A percentile compares a stretch with the other conserved stretches of the same genome.
phyloP scores from a whole-genome alignment of 2,888 invertebrate genomes.

The Tolmerus cingulatus region DNA sequence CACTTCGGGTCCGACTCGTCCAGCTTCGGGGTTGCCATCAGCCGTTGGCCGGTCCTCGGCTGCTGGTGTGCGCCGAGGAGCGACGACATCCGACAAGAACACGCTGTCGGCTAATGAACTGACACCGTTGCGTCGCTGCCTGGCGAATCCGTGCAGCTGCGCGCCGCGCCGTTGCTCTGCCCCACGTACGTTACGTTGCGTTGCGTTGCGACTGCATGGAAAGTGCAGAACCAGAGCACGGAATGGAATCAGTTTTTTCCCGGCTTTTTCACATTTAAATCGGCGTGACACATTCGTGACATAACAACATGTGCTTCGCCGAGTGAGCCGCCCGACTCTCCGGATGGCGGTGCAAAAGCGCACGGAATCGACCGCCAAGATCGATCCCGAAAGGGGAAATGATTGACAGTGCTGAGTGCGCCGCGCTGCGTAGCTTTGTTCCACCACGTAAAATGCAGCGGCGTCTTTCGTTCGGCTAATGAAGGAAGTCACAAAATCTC shows the following conservation, averaged over 20 bases:
- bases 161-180: background rate
- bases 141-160: background rate
- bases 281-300: constrained; percentile 25
- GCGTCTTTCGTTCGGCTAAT: constrained; percentile 5
- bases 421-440: background rate
- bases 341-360: background rate
- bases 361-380: background rate
- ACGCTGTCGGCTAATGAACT: constrained; percentile 34
- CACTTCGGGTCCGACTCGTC: background rate
- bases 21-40: background rate
- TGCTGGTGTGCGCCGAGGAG: background rate
- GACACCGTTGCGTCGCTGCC: background rate
- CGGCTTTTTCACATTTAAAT: constrained; percentile 23
- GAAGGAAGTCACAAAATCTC: constrained; percentile 12
- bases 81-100: background rate
- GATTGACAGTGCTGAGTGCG: constrained; percentile 21
- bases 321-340: background rate
- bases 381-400: background rate
- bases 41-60: background rate
- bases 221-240: background rate
- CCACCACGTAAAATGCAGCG: background rate
- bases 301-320: constrained; percentile 28
- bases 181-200: background rate
- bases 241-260: background rate
- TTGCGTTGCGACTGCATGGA: background rate